Evolutionary conservation across 2,888 invertebrate genomes (phyloP), one percentile per base, ranked within the genome.

Genomic region (Notodonta dromedarius): DNA sequence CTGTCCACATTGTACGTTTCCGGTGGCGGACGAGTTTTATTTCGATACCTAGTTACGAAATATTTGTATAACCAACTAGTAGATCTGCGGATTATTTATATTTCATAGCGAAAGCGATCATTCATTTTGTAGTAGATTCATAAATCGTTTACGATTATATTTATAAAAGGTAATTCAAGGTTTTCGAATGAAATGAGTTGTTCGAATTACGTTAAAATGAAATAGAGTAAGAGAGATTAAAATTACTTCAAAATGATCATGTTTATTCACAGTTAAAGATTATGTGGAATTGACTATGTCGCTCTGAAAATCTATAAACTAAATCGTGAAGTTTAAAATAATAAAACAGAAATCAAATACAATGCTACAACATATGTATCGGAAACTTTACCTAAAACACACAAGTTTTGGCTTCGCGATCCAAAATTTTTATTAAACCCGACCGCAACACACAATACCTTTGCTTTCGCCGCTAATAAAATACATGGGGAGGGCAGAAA

Each of bases 381-480:
- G 9, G 14, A 50, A 50, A 50, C 50, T 50, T 16, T 46, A 46
- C 13, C n/a, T 46, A 46, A 42, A n/a, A n/a, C 46, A 46, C 13
- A 13, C 46, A 16, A 50, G 14, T 16, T 50, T 50, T 16, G 8
- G 50, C 50, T 16, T 11, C 5, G 24, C 13, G 14, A 14, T 54
- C 8, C n/a, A 54, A 13, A 24, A n/a, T 40, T 54, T 54, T 54
- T 54, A 54, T 54, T 39, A 54, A 54, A 54, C 13, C 54, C 52
- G 32, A 11, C 32, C 52, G 13, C 54, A 32, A 53, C 54, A 54
- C n/a, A 39, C 54, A 78, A 69, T 83, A 84, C 82, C 84, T 84
- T 82, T 73, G 78, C 70, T 62, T 71, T 76, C 66, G 71, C 71
- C 73, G 76, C 82, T 82, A 82, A 82, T 84, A 85, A 85, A 85